phyloP scores from a whole-genome alignment of 2,888 invertebrate species.

The Orthosia incerta region DNA sequence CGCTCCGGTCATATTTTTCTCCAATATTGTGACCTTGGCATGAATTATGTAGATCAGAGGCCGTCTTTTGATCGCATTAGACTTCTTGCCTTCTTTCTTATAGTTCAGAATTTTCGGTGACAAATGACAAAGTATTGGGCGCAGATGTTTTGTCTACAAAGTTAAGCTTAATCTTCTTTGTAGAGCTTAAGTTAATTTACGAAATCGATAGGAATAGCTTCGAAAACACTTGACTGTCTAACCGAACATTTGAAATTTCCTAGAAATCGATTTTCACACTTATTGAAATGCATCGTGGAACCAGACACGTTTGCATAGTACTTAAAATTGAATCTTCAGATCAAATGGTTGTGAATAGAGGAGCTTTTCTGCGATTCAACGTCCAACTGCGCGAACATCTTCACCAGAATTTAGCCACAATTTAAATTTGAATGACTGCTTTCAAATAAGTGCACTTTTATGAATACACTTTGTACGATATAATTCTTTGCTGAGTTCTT shows the following conservation, averaged over 20 bases:
- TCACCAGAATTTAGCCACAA: slow-evolving; percentile 14
- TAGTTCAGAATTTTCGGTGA: slow-evolving; percentile 14
- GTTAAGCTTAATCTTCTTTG: slow-evolving; percentile 18
- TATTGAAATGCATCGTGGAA: slow-evolving; percentile 54
- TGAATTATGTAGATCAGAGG: slow-evolving; percentile 46
- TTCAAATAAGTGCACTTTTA: slow-evolving; percentile 8
- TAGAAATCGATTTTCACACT: slow-evolving; percentile 45
- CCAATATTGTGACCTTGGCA: slow-evolving; percentile 32
- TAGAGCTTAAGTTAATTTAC: slow-evolving; percentile 11
- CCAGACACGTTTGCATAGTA: slow-evolving; percentile 52
- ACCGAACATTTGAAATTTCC: slow-evolving; percentile 23
- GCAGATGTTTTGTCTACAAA: slow-evolving; percentile 40
- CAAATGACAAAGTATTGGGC: slow-evolving; percentile 24
- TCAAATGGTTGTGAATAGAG: slow-evolving; percentile 50
- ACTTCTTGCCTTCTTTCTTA: slow-evolving; percentile 21
- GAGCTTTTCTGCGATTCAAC: slow-evolving; percentile 25
- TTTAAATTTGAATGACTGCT: slow-evolving; percentile 29
- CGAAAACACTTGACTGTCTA: slow-evolving; percentile 21
- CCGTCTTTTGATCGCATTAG: slow-evolving; percentile 29
- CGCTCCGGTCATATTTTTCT: slow-evolving; percentile 32
- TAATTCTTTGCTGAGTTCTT: background rate
- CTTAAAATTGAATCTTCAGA: slow-evolving; percentile 60
- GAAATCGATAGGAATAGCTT: slow-evolving; percentile 17
- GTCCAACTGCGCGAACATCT: slow-evolving; percentile 28
- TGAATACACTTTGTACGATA: background rate